These are phyloP conservation scores for Drosophila mimetica DNA, from an alignment of 2,888 invertebrate genomes.

Conservation along the genomic window DNA sequence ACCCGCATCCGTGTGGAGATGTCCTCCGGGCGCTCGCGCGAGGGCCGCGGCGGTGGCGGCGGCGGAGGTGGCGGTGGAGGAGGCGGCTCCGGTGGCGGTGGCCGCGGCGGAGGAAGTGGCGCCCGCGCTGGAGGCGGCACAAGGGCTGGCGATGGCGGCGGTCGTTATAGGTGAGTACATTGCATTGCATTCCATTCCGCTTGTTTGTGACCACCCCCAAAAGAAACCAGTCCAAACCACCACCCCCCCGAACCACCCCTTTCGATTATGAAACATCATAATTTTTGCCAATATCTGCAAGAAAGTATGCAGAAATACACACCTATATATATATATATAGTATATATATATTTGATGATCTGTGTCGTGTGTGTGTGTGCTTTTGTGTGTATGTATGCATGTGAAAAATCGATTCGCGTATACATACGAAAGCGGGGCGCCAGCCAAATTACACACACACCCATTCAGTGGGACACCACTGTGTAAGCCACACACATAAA, in stretches of 20 bases:
- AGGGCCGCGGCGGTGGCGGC: constrained; percentile 87
- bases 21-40: constrained; percentile 93
- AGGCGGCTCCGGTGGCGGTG: constrained; percentile 76
- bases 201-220: not conserved
- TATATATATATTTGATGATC: constrained; percentile 10
- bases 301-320: constrained; percentile 18
- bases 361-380: constrained; percentile 25
- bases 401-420: constrained; percentile 73
- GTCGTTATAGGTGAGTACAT: constrained; percentile 82
- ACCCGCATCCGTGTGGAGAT: constrained; percentile 96
- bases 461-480: constrained; percentile 1
- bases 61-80: constrained; percentile 72
- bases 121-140: constrained; percentile 77
- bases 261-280: constrained; percentile 37
- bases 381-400: constrained; percentile 40
- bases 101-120: constrained; percentile 84
- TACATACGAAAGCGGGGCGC: constrained; percentile 57
- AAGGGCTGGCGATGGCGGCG: constrained; percentile 76
- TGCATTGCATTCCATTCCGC: not conserved
- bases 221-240: not conserved
- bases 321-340: not conserved
- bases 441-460: constrained; percentile 23
- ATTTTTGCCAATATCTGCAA: constrained; percentile 27
- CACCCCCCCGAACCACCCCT: not conserved
- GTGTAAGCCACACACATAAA: constrained; percentile 4